Evolutionary conservation across 2,113 vertebrate genomes (phyloP).

Genomic region (Trogon melanurus): DNA sequence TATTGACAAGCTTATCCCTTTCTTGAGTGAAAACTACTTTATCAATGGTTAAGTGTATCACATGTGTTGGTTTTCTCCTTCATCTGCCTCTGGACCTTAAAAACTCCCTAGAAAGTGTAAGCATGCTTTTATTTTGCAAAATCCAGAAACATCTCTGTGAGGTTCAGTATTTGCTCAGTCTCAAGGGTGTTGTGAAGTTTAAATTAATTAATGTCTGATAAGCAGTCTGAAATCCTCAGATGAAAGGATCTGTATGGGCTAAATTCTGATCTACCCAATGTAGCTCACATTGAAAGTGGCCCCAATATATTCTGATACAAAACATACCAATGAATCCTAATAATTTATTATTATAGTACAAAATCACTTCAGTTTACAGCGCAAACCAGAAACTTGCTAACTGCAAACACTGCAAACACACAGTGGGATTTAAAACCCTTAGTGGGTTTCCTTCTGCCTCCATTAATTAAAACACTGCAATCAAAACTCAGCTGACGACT

Average conservation of each 20-base stretch:
- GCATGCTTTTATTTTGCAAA: background rate
- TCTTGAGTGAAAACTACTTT: background rate
- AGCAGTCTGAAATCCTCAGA: conserved; percentile 7
- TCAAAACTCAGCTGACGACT: background rate
- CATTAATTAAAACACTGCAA: background rate
- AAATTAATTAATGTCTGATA: conserved; percentile 23
- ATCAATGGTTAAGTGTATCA: background rate
- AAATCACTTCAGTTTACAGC: conserved; percentile 1
- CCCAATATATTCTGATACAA: background rate
- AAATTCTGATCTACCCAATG: background rate
- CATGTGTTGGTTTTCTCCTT: background rate
- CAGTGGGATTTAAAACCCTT: background rate
- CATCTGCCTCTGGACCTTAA: background rate
- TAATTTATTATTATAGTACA: background rate
- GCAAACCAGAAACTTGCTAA: background rate
- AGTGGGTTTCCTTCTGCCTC: background rate
- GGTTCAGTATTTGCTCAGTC: background rate
- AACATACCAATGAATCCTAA: background rate
- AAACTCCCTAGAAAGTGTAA: background rate
- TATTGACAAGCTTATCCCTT: background rate
- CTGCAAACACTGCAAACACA: conserved; percentile 2
- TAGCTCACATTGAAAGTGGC: background rate
- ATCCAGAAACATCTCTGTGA: background rate
- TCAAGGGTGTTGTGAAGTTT: conserved; percentile 15
- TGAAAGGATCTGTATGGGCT: background rate